Evolutionary conservation across 2,888 invertebrate species (phyloP), one percentile per base, ranked within the genome.

Genomic region (Steromphala cineraria): DNA sequence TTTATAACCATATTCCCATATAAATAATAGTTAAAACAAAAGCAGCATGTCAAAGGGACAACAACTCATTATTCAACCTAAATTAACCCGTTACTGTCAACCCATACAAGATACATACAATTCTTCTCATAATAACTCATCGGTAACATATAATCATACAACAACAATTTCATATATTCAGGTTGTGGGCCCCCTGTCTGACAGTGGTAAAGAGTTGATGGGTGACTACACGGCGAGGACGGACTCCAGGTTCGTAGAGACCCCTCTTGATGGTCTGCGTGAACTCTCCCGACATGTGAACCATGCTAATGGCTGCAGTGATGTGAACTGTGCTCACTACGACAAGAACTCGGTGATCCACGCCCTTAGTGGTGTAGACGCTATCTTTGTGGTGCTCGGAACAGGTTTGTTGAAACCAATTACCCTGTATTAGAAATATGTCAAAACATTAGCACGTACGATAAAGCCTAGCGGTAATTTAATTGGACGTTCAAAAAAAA

Each of bases 181-280:
- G 91, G 82, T 92, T 36, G 84, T 92, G 75, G 92, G 92, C 7
- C 92, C 92, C 15, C 90, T 92, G 89, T 89, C 91, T 5, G 84
- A 91, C 80, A 90, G 91, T 78, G 46, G 88, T 1, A 80, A 78
- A 3, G 86, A 88, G 46, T 74, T 90, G 4, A 91, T 87, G 83
- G 92, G 92, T 1, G 89, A 90, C 79, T 92, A 92, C 78, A 80
- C 87, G 7, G 85, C 92, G 0, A 79, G 82, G 17, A 79, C 86
- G 2, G 87, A 88, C 36, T 67, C 83, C 0, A 79, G 80, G 15
- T 91, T 85, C 78, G 81, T 86, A 0, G 84, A 80, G 13, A 91
- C 91, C 3, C 90, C 91, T 0, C 84, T 83, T 0, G 71, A 87
- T 53, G 89, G 87, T 21, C 84, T 92, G 17, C 46, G 53, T 8